Percentiles rank a stretch among this genome's conserved stretches.
Conservation (phyloP, 2,797 vertebrate genomes). For the Cryptoblepharus egeriae region DNA sequence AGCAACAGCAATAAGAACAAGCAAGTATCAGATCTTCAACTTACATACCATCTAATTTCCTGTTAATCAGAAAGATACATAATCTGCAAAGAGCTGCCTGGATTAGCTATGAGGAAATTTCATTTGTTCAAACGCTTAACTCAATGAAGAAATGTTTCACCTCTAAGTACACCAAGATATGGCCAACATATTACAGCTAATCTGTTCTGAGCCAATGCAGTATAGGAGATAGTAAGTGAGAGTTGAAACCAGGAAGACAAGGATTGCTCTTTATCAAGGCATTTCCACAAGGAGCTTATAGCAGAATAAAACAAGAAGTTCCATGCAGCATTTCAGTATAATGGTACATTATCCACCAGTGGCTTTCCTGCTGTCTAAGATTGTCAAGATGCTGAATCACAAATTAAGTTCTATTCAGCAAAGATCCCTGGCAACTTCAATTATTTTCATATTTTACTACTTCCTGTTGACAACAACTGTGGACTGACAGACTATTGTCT, state of each 20-base stretch:
- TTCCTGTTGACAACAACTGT: no score
- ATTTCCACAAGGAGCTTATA: no score
- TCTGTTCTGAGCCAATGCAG: neutral
- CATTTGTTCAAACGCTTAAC: neutral
- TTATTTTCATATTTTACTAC: no score
- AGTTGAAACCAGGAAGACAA: neutral
- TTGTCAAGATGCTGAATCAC: no score
- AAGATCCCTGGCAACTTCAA: no score
- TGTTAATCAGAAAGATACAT: neutral
- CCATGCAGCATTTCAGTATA: no score
- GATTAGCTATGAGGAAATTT: neutral
- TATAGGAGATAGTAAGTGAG: neutral
- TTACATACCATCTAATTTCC: neutral
- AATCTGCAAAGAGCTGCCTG: neutral
- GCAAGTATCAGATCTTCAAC: neutral
- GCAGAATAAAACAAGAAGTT: no score
- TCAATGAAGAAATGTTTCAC: neutral
- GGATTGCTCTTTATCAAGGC: no score
- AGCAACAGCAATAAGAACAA: neutral
- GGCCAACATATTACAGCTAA: neutral
- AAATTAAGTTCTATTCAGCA: no score
- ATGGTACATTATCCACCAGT: no score
- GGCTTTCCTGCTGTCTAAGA: no score
- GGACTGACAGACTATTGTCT: no score
- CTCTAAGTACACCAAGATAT: neutral